phyloP scores from a whole-genome alignment of 2,797 vertebrate species.

The Cirrhinus molitorella region DNA sequence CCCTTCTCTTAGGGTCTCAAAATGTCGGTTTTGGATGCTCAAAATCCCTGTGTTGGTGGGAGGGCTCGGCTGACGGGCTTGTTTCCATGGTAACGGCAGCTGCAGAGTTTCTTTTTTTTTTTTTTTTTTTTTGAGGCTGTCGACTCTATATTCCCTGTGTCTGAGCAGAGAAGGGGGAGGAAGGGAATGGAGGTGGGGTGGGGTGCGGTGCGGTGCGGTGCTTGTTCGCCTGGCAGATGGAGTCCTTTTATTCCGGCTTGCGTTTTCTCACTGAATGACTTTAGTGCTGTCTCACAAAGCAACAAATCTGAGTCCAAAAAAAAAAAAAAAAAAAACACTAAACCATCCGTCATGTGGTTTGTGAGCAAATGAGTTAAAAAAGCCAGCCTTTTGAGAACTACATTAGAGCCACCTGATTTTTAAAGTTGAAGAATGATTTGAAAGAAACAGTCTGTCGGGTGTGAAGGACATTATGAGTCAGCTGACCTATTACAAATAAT shows the following conservation, averaged over 20 bases:
- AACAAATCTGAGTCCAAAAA: constrained; percentile 32
- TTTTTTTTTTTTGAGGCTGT: constrained; percentile 51
- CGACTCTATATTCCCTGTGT: constrained; percentile 47
- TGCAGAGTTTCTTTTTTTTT: constrained; percentile 58
- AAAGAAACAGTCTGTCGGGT: not conserved
- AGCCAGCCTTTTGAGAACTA: not conserved
- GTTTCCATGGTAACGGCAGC: constrained; percentile 67
- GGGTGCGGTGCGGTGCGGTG: constrained; percentile 5
- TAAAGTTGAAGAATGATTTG: not conserved
- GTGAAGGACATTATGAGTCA: constrained; percentile 4
- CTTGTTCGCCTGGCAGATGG: constrained; percentile 58
- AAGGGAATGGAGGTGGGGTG: constrained; percentile 1
- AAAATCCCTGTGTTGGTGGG: constrained; percentile 49
- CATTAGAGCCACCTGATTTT: not conserved
- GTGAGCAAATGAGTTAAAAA: not conserved
- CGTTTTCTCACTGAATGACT: constrained; percentile 50
- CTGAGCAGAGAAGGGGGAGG: constrained; percentile 10
- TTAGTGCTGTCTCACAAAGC: constrained; percentile 37
- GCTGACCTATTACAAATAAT: constrained; percentile 29
- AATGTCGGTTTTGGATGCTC: constrained; percentile 52
- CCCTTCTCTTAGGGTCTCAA: constrained; percentile 4
- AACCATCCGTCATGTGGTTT: not conserved
- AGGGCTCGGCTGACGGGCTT: constrained; percentile 54
- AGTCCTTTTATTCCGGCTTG: constrained; percentile 57
- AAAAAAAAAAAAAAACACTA: not conserved